Conservation (phyloP, 2,113 vertebrate species). For the Ceyx margarethae region DNA sequence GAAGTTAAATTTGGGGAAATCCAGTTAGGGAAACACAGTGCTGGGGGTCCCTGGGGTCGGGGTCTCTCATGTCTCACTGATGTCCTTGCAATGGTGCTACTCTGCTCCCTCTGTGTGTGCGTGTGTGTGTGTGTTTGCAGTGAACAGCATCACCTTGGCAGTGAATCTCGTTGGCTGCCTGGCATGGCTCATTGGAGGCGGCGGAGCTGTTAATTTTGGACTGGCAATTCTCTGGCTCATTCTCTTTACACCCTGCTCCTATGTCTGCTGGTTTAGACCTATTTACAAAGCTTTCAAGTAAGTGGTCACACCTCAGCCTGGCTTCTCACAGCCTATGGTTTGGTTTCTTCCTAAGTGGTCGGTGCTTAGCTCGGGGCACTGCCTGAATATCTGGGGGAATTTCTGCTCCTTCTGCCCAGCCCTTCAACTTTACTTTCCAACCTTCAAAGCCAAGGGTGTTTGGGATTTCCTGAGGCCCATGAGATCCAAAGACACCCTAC, state of each 20-base stretch:
- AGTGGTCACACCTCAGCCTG: slow-evolving; percentile 65
- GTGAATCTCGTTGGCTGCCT: slow-evolving; percentile 97
- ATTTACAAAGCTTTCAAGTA: slow-evolving; percentile 99
- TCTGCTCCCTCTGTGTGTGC: slow-evolving; percentile 60
- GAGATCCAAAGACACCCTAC: rapidly evolving
- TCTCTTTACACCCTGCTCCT: slow-evolving; percentile 98
- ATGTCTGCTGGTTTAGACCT: slow-evolving; percentile 98
- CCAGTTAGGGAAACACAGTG: not conserved
- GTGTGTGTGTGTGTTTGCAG: slow-evolving; percentile 81
- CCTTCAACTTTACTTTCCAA: not conserved
- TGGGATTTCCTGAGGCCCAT: not conserved
- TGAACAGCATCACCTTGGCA: slow-evolving; percentile 90
- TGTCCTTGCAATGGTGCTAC: not conserved
- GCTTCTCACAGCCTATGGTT: not conserved
- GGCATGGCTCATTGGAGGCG: slow-evolving; percentile 96
- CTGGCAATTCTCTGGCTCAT: slow-evolving; percentile 97
- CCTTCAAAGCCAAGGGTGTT: not conserved
- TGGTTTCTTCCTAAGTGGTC: not conserved
- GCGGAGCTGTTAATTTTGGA: slow-evolving; percentile 96
- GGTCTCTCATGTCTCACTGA: not conserved
- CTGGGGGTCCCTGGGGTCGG: not conserved
- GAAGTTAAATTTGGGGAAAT: not conserved
- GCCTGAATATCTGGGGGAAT: not conserved
- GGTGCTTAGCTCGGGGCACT: not conserved
- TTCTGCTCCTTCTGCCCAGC: not conserved